Conservation (phyloP, 2,888 invertebrate species). For the Macrophya annulata region DNA sequence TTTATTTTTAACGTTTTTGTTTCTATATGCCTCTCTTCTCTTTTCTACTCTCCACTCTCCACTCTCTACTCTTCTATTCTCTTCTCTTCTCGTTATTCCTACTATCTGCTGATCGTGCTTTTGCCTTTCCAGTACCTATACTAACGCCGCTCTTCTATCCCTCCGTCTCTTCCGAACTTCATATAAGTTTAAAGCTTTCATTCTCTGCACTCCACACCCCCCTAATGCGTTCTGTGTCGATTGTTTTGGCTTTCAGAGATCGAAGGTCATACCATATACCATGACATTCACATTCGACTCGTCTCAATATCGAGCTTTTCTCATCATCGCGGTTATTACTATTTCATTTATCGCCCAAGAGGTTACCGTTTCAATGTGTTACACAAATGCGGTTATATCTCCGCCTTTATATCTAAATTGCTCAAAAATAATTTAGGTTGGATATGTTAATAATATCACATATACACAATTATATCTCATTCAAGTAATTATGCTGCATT, state of each 20-base stretch:
- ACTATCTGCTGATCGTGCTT: conserved; percentile 38
- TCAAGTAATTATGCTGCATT: no score
- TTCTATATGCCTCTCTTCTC: conserved; percentile 51
- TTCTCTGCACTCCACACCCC: not conserved
- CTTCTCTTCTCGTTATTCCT: conserved; percentile 55
- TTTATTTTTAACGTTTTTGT: conserved; percentile 78
- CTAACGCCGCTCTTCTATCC: conserved; percentile 54
- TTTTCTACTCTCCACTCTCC: not conserved
- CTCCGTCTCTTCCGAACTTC: not conserved
- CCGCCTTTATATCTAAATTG: no score
- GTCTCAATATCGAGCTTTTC: not conserved
- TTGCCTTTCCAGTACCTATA: conserved; percentile 53
- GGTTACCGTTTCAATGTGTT: no score
- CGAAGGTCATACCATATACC: not conserved
- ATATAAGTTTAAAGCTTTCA: not conserved
- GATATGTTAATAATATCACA: no score
- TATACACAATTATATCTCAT: no score
- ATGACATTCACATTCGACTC: not conserved
- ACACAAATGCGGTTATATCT: no score
- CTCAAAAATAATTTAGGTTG: no score
- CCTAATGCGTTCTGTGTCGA: not conserved
- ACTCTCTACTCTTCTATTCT: not conserved
- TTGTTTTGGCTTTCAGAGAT: not conserved
- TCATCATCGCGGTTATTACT: not conserved
- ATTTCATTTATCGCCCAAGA: not conserved